These are phyloP conservation scores for Tribolium madens DNA, from an alignment of 1,140 invertebrate genomes.

Conservation along the genomic window DNA sequence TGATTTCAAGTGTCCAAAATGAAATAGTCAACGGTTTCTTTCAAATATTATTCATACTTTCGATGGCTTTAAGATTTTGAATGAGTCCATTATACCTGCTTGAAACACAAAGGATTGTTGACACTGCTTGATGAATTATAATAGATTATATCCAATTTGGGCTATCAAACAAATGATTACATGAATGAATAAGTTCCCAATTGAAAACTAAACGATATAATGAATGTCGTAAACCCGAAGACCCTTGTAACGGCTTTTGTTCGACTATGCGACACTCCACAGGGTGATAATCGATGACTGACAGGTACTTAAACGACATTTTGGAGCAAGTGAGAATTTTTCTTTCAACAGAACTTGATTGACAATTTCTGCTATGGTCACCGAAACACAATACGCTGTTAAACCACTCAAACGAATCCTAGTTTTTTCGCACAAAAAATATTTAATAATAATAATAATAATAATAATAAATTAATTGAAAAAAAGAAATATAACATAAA, in stretches of 20 bases:
- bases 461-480: too few species aligned
- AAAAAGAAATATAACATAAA: too few species aligned
- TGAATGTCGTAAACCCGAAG: conserved; percentile 47
- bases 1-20: too few species aligned
- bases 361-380: background rate
- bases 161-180: conserved; percentile 55
- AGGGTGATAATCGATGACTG: conserved; percentile 51
- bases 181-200: conserved; percentile 50
- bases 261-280: conserved; percentile 49
- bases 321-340: conserved; percentile 37
- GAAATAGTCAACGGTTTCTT: too few species aligned
- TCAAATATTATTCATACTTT: conserved; percentile 36
- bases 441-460: too few species aligned
- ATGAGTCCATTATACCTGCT: conserved; percentile 51
- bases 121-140: conserved; percentile 56
- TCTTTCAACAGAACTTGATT: conserved; percentile 2
- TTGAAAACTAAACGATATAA: conserved; percentile 51
- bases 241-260: conserved; percentile 51
- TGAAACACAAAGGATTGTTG: conserved; percentile 50
- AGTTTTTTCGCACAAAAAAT: too few species aligned
- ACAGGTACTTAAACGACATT: conserved; percentile 52
- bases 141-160: conserved; percentile 54
- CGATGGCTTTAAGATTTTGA: conserved; percentile 36
- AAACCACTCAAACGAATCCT: too few species aligned
- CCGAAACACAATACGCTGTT: too few species aligned